These are phyloP conservation scores for Hypotaenidia okinawae DNA, from an alignment of 2,797 vertebrate species.

Conservation along the genomic window DNA sequence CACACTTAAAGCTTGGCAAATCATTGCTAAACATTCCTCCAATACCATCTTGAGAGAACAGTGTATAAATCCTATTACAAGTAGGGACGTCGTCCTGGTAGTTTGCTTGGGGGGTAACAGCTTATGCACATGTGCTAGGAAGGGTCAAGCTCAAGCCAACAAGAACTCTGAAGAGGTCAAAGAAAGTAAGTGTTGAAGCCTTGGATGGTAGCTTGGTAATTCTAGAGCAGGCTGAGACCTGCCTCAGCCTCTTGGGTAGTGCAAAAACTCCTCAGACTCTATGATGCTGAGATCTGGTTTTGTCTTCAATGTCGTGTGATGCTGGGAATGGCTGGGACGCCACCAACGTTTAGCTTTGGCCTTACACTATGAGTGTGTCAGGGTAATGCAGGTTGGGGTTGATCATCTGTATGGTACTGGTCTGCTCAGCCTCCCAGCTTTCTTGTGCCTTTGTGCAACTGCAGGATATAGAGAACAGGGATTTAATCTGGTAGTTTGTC, in stretches of 20 bases:
- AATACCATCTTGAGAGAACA: not conserved
- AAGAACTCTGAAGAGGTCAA: not conserved
- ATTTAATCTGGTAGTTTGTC: not conserved
- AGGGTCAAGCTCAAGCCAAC: not conserved
- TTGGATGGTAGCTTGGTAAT: not conserved
- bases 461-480: not conserved
- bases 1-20: not conserved
- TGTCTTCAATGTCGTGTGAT: not conserved
- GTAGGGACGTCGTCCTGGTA: not conserved
- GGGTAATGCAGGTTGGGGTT: not conserved
- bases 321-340: not conserved
- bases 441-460: not conserved
- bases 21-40: not conserved
- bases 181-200: not conserved
- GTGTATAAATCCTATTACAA: not conserved
- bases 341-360: not conserved
- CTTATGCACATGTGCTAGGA: not conserved
- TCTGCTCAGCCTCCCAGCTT: not conserved
- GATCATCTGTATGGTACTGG: not conserved
- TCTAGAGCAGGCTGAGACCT: not conserved
- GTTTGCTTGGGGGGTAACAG: not conserved
- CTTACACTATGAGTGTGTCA: rapidly evolving
- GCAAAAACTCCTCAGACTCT: not conserved
- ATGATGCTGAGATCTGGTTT: not conserved
- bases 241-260: not conserved